phyloP scores from a whole-genome alignment of 2,797 vertebrate genomes.

The Hoplostethus mediterraneus region DNA sequence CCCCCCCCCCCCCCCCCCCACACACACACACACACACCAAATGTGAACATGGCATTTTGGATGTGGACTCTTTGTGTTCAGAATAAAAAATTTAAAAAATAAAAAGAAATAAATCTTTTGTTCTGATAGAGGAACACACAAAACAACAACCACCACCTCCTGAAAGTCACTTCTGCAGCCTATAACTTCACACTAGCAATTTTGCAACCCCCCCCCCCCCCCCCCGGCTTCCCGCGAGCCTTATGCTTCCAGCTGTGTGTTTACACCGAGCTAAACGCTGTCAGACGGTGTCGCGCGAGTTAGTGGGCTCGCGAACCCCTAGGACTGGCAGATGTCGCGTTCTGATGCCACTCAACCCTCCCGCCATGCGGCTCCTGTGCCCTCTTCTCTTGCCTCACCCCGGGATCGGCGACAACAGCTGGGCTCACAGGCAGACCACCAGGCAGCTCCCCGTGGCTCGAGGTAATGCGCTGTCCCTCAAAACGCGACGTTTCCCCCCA shows the following conservation, averaged over 20 bases:
- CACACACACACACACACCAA: no score
- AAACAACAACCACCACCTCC: no score
- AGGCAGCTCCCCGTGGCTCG: conserved; percentile 23
- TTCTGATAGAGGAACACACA: no score
- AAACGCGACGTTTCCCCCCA: conserved; percentile 24
- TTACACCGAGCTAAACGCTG: conserved; percentile 34
- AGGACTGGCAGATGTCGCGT: conserved; percentile 48
- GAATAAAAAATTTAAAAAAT: no score
- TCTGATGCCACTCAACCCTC: conserved; percentile 56
- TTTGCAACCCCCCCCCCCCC: background rate
- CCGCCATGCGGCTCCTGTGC: conserved; percentile 42
- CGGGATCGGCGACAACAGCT: conserved; percentile 37
- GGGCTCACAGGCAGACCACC: conserved; percentile 44
- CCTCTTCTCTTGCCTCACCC: conserved; percentile 21
- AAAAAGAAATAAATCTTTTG: no score
- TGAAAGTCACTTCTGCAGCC: no score
- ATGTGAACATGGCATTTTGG: no score
- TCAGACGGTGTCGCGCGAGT: conserved; percentile 32
- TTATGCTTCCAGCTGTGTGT: conserved; percentile 49
- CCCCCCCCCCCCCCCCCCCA: no score
- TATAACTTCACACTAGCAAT: no score
- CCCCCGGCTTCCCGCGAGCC: background rate
- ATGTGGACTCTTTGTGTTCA: no score
- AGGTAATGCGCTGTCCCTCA: conserved; percentile 32
- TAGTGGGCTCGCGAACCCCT: conserved; percentile 21